Conservation (phyloP, 2,888 invertebrate species). For the Cyrtodaria siliqua region DNA sequence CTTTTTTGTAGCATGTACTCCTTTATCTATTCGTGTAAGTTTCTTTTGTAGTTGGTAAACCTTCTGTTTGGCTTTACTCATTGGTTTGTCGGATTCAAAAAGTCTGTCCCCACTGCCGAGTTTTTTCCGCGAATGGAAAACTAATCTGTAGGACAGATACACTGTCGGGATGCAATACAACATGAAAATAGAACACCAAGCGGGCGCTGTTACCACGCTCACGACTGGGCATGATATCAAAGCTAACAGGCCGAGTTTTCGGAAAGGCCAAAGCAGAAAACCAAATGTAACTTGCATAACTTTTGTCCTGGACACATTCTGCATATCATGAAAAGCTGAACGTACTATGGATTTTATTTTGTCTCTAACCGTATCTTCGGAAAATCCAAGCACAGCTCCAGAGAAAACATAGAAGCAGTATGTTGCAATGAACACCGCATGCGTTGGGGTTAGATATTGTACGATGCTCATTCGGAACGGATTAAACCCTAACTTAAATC, state of each 20-base stretch:
- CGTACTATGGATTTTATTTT: conserved; percentile 77
- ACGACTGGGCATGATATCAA: conserved; percentile 78
- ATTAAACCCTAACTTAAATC: conserved; percentile 68
- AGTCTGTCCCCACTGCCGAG: conserved; percentile 57
- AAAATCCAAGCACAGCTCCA: conserved; percentile 76
- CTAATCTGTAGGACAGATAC: conserved; percentile 80
- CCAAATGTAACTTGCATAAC: conserved; percentile 78
- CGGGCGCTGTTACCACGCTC: conserved; percentile 73
- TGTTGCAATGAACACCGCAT: conserved; percentile 79
- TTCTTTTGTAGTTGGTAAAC: conserved; percentile 66
- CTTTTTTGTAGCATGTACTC: conserved; percentile 56
- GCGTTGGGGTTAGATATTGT: conserved; percentile 81
- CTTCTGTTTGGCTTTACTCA: conserved; percentile 59
- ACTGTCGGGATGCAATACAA: conserved; percentile 82
- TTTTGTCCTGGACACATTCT: conserved; percentile 78
- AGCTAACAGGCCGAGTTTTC: conserved; percentile 80
- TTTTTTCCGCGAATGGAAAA: conserved; percentile 77
- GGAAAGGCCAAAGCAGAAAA: conserved; percentile 82
- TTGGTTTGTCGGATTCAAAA: conserved; percentile 60
- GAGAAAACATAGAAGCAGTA: conserved; percentile 80
- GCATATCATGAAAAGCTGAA: conserved; percentile 80
- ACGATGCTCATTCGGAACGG: conserved; percentile 80
- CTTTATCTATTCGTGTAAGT: conserved; percentile 70
- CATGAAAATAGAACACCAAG: conserved; percentile 73
- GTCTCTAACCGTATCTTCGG: conserved; percentile 69